phyloP scores from a whole-genome alignment of 1,140 invertebrate species.

The Rhagoletis zephyria region DNA sequence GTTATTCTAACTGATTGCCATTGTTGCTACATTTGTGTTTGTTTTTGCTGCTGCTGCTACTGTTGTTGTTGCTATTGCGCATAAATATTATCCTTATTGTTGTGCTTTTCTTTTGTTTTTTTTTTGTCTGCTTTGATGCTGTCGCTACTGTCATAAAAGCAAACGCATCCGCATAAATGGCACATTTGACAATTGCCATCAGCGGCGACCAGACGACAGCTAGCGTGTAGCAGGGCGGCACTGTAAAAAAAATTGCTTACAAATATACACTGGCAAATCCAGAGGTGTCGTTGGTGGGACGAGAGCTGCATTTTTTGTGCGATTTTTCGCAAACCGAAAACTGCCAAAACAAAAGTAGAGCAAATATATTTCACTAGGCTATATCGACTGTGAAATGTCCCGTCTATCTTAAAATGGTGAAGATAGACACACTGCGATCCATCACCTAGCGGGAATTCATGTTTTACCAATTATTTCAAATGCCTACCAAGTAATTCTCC shows the following conservation, averaged over 20 bases:
- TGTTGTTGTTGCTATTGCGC: background rate
- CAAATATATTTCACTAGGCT: too few relatives aligned
- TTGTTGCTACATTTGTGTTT: constrained; percentile 27
- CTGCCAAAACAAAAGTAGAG: too few relatives aligned
- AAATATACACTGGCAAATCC: background rate
- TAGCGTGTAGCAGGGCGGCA: background rate
- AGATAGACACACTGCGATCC: too few relatives aligned
- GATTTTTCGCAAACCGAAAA: too few relatives aligned
- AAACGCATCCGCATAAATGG: constrained; percentile 44
- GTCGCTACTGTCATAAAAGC: constrained; percentile 30
- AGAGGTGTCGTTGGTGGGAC: too few relatives aligned
- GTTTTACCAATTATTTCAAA: too few relatives aligned
- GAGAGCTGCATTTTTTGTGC: too few relatives aligned
- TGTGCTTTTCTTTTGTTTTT: background rate
- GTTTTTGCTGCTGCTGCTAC: background rate
- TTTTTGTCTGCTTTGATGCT: background rate
- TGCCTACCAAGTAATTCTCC: too few relatives aligned
- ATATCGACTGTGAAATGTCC: too few relatives aligned
- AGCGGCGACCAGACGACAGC: background rate
- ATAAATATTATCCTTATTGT: background rate
- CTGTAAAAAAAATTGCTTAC: background rate
- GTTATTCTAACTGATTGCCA: constrained; percentile 23
- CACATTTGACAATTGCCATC: constrained; percentile 47
- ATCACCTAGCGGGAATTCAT: too few relatives aligned
- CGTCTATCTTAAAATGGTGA: too few relatives aligned